phyloP scores from a whole-genome alignment of 2,888 invertebrate genomes.

The Netelia fuscicornis region DNA sequence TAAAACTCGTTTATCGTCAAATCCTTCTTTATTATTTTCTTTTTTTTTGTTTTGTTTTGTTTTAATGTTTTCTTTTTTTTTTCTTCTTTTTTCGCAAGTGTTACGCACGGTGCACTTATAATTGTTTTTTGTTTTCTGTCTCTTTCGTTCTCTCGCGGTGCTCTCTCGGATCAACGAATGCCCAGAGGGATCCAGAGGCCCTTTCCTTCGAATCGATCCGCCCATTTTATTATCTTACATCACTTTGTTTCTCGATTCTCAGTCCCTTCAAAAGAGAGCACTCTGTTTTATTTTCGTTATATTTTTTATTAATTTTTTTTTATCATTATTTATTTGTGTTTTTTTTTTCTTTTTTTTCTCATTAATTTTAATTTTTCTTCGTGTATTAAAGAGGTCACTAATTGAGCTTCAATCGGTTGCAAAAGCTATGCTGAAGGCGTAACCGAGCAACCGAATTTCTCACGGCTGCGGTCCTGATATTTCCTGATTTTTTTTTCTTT shows the following conservation, averaged over 20 bases:
- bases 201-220: slow-evolving; percentile 11
- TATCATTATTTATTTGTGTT: too few species aligned
- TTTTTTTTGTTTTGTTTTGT: slow-evolving; percentile 33
- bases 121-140: slow-evolving; percentile 56
- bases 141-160: slow-evolving; percentile 27
- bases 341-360: slow-evolving; percentile 23
- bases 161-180: slow-evolving; percentile 33
- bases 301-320: slow-evolving; percentile 14
- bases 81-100: slow-evolving; percentile 47
- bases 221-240: slow-evolving; percentile 27
- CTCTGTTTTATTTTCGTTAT: slow-evolving; percentile 34
- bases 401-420: slow-evolving; percentile 66
- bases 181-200: slow-evolving; percentile 29
- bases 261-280: slow-evolving; percentile 29
- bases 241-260: slow-evolving; percentile 29
- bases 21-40: slow-evolving; percentile 73
- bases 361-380: slow-evolving; percentile 35
- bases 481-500: slow-evolving; percentile 27
- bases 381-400: slow-evolving; percentile 62
- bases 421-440: slow-evolving; percentile 59
- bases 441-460: slow-evolving; percentile 60
- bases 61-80: slow-evolving; percentile 9
- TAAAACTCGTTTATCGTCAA: slow-evolving; percentile 78
- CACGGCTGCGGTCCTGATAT: slow-evolving; percentile 41
- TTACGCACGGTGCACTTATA: slow-evolving; percentile 74